Conservation (phyloP, 2,888 invertebrate genomes). For the Diploptera punctata region DNA sequence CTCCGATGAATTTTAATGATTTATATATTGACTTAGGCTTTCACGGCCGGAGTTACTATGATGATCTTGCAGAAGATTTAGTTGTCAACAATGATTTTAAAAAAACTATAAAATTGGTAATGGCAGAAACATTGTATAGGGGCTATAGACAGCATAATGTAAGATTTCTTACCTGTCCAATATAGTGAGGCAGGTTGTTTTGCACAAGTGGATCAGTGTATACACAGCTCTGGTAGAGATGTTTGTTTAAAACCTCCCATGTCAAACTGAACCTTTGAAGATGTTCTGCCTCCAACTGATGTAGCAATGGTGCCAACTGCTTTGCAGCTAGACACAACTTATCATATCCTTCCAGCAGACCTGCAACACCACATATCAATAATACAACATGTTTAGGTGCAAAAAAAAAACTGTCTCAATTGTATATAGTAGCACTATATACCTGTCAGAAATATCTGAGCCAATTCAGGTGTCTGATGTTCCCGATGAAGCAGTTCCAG, state of each 20-base stretch:
- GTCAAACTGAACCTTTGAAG: slow-evolving; percentile 67
- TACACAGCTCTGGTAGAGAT: slow-evolving; percentile 65
- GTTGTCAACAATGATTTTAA: no score
- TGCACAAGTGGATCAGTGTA: slow-evolving; percentile 62
- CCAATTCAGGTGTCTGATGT: slow-evolving; percentile 59
- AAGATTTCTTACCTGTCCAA: slow-evolving; percentile 57
- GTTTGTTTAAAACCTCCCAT: slow-evolving; percentile 72
- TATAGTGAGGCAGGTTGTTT: slow-evolving; percentile 61
- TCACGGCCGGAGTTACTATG: no score
- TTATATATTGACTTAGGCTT: no score
- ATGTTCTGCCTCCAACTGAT: slow-evolving; percentile 65
- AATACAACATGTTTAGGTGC: no score
- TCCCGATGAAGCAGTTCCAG: slow-evolving; percentile 59
- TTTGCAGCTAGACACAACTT: slow-evolving; percentile 66
- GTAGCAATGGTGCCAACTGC: slow-evolving; percentile 63
- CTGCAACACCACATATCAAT: no score
- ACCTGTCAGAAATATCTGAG: slow-evolving; percentile 61
- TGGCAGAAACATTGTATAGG: no score
- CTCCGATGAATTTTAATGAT: no score
- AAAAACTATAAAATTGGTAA: no score
- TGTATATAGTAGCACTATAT: no score
- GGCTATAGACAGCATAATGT: no score
- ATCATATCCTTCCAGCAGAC: slow-evolving; percentile 67
- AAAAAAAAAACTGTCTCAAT: no score
- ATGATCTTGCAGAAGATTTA: no score